Conservation (phyloP, 2,113 vertebrate species). For the Podarcis cretensis region DNA sequence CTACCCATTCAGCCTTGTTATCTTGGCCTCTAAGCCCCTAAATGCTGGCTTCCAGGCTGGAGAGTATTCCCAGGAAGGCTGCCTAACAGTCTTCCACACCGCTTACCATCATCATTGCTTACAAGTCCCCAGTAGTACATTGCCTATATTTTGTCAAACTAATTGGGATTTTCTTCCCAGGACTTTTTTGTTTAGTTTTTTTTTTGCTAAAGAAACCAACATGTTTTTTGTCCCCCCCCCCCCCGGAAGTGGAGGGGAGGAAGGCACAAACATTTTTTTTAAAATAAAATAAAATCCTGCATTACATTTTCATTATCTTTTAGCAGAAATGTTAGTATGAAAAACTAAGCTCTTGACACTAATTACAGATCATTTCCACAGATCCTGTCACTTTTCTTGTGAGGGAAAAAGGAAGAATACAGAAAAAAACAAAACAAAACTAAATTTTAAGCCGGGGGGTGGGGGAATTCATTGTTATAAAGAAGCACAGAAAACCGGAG, state of each 20-base stretch:
- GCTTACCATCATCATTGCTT: constrained; percentile 68
- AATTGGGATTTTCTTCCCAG: constrained; percentile 76
- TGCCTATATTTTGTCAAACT: constrained; percentile 81
- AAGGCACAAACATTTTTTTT: not conserved
- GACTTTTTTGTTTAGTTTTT: constrained; percentile 71
- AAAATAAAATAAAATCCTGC: constrained; percentile 55
- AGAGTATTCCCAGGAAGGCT: constrained; percentile 73
- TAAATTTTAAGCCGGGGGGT: constrained; percentile 50
- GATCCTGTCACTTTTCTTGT: constrained; percentile 26
- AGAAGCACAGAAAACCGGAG: constrained; percentile 2
- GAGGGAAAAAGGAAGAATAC: constrained; percentile 38
- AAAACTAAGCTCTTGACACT: constrained; percentile 63
- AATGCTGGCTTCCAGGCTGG: constrained; percentile 67
- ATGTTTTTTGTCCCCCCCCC: constrained; percentile 45
- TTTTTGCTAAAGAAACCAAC: constrained; percentile 79
- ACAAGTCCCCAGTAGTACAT: constrained; percentile 59
- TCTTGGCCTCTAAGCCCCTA: constrained; percentile 58
- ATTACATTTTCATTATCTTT: constrained; percentile 75
- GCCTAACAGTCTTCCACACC: constrained; percentile 72
- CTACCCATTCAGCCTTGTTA: constrained; percentile 76
- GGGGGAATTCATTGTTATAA: not conserved
- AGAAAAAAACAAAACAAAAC: constrained; percentile 1
- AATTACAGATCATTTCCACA: constrained; percentile 62
- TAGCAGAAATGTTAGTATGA: constrained; percentile 73
- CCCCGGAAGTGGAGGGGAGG: not conserved